These are phyloP conservation scores for Dryadula phaetusa DNA, from an alignment of 2,888 invertebrate species.

Conservation along the genomic window DNA sequence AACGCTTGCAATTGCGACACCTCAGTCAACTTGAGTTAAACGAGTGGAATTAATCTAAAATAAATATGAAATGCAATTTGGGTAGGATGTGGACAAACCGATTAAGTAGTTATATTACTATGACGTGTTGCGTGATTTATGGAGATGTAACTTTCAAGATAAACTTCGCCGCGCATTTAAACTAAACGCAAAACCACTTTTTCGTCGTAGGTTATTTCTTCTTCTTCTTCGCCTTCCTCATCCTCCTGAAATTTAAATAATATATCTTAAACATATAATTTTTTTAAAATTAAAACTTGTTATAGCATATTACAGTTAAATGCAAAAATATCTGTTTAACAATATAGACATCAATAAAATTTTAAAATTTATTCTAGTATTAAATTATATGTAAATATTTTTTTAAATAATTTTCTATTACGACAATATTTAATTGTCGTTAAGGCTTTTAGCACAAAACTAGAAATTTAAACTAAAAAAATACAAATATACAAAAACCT, in stretches of 20 bases:
- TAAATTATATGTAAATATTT: no score
- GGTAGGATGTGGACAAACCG: constrained; percentile 13
- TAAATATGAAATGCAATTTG: constrained; percentile 23
- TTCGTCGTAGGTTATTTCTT: constrained; percentile 52
- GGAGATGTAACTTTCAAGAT: constrained; percentile 22
- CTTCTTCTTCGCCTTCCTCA: constrained; percentile 52
- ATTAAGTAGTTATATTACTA: constrained; percentile 16
- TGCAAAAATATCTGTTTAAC: no score
- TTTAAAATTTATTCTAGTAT: no score
- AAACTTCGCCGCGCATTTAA: constrained; percentile 44
- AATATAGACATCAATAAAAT: no score
- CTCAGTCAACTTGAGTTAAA: background rate
- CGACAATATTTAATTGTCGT: no score
- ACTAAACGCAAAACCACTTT: constrained; percentile 57
- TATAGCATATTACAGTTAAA: no score
- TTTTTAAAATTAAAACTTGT: no score
- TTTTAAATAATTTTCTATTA: no score
- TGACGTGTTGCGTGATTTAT: constrained; percentile 8
- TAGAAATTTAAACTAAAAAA: no score
- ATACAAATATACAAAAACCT: no score
- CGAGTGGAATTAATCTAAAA: constrained; percentile 17
- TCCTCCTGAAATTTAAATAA: constrained; percentile 48
- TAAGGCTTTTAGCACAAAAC: no score
- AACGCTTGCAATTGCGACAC: background rate
- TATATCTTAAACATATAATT: constrained; percentile 10